A percentile compares a stretch with the other conserved stretches of the same genome.
Conservation (phyloP, 2,888 invertebrate genomes). For the Trichacis sp. region DNA sequence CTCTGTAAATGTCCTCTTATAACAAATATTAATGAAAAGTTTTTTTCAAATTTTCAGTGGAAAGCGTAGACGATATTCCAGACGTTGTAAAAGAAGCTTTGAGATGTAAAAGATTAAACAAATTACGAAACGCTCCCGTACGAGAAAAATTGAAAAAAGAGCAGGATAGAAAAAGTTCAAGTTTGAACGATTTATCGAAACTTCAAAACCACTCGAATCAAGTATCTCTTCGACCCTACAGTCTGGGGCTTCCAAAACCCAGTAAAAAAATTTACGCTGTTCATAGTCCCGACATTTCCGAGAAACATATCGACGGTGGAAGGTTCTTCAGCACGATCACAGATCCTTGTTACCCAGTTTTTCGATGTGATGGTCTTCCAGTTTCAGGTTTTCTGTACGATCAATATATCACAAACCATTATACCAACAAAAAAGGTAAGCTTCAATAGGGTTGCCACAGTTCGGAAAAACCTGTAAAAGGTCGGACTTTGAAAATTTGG, state of each 20-base stretch:
- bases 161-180: constrained; percentile 68
- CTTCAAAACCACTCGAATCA: constrained; percentile 73
- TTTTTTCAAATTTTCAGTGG: constrained; percentile 13
- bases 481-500: too few relatives aligned
- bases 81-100: constrained; percentile 69
- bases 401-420: constrained; percentile 77
- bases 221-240: constrained; percentile 73
- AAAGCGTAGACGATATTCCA: constrained; percentile 63
- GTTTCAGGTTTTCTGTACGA: constrained; percentile 81
- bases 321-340: constrained; percentile 78
- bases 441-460: too few relatives aligned
- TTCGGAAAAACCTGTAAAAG: too few relatives aligned
- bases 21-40: neutral
- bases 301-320: constrained; percentile 62
- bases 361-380: constrained; percentile 80
- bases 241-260: constrained; percentile 69
- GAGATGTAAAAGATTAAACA: constrained; percentile 65
- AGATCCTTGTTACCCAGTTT: constrained; percentile 84
- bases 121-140: constrained; percentile 53
- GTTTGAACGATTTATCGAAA: constrained; percentile 76
- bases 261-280: constrained; percentile 49
- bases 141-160: constrained; percentile 50
- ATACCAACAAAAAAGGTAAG: constrained; percentile 60
- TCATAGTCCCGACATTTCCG: constrained; percentile 50
- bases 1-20: neutral